Evolutionary conservation across 2,797 vertebrate species (phyloP).

Genomic region (Cetoscarus ocellatus): DNA sequence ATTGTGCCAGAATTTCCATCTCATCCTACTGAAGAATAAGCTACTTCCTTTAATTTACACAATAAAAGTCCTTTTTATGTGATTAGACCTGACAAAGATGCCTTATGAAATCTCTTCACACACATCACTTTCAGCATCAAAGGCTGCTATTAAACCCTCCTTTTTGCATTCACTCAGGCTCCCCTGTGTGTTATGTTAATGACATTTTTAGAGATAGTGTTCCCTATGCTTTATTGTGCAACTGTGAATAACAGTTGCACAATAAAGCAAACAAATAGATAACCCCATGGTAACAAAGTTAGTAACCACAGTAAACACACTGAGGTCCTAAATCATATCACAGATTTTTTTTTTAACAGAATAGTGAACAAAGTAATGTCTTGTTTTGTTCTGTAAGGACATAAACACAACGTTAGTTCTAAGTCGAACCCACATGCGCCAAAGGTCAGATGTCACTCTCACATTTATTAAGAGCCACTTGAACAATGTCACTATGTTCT

Average conservation of each 20-base stretch:
- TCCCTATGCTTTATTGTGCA: too few species aligned
- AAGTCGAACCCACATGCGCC: too few species aligned
- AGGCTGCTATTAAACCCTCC: not conserved
- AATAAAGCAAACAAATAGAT: not conserved
- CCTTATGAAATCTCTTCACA: slow-evolving; percentile 12
- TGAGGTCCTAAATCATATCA: too few species aligned
- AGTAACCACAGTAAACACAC: too few species aligned
- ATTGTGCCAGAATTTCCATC: slow-evolving; percentile 11
- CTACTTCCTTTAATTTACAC: not conserved
- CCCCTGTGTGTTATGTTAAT: not conserved
- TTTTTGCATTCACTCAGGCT: not conserved
- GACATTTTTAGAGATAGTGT: not conserved
- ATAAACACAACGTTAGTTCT: too few species aligned
- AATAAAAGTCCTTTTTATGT: slow-evolving; percentile 13
- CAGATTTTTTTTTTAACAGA: too few species aligned
- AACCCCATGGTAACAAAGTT: too few species aligned
- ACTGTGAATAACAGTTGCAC: not conserved
- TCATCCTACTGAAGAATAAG: slow-evolving; percentile 13
- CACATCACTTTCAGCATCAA: not conserved
- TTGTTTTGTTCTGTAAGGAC: too few species aligned
- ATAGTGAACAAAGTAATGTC: too few species aligned
- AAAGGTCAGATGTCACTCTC: too few species aligned
- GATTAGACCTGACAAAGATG: slow-evolving; percentile 19
- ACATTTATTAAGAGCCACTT: too few species aligned
- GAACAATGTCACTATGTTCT: too few species aligned